Evolutionary conservation across 2,888 invertebrate species (phyloP), one percentile per base, ranked within the genome.

Genomic region (Pseudolycoriella hygida): DNA sequence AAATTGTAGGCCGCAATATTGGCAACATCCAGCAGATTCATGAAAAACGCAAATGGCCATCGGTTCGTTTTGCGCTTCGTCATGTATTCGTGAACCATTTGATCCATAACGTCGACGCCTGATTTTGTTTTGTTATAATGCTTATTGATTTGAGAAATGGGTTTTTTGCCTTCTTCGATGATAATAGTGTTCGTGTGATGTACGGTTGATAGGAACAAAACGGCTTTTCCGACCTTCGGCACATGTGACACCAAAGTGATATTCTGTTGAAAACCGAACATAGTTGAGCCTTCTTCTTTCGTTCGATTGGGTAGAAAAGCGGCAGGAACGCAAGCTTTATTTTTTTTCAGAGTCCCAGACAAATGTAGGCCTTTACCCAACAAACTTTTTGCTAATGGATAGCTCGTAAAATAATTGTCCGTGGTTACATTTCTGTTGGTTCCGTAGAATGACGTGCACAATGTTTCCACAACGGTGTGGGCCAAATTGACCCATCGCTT

Each of bases 401-500:
- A n/a, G 6, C 11, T 14, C 14, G 38, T 38, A 38, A 38, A 38
- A n/a, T 12, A 38, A n/a, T 38, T 38, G 38, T 38, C 38, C 38
- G n/a, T 38, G n/a, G 38, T 38, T 6, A 38, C 38, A 38, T 38
- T 38, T 38, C 38, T 38, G 8, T 14, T 14, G 8, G 17, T 12
- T 6, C 38, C 17, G 8, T 38, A 12, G 17, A 12, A 38, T 38
- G n/a, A 14, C 6, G 38, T 8, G n/a, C 8, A 8, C 6, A 38
- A n/a, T 6, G 6, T n/a, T 14, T 30, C 11, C 41, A 52, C 15
- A 38, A 50, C 47, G 31, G 46, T 45, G 42, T 51, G 47, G 18
- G 50, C 50, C 47, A 50, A 50, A 40, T 50, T 50, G 11, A 44
- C 34, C 37, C 49, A 45, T 8, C 45, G 25, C 31, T 40, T 42